Percentiles rank a stretch among this genome's conserved stretches.
Conservation (phyloP, 2,113 vertebrate species). For the Lasiurus cinereus region DNA sequence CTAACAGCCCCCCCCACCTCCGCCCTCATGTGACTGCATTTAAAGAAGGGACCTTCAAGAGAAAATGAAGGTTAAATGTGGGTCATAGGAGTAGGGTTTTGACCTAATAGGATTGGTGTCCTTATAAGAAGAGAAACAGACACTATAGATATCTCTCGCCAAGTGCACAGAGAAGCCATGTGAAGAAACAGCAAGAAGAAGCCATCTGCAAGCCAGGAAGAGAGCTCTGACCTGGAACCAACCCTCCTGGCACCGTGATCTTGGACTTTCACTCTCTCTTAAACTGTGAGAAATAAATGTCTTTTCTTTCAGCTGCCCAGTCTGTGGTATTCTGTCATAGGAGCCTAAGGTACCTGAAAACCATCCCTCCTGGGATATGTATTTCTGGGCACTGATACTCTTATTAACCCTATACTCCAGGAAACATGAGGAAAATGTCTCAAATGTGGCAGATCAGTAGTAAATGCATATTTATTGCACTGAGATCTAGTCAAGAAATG, state of each 20-base stretch:
- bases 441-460: rapidly evolving
- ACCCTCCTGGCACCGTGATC: too few species aligned
- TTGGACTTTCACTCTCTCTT: neutral
- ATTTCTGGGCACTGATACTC: neutral
- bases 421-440: rapidly evolving
- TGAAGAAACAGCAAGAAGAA: neutral
- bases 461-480: neutral
- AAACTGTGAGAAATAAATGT: neutral
- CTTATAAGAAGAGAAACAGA: neutral
- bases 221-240: neutral
- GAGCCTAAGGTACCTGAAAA: too few species aligned
- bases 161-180: too few species aligned
- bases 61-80: neutral
- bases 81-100: neutral
- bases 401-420: rapidly evolving
- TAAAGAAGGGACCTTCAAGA: neutral
- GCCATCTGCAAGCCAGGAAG: neutral
- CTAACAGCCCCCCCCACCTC: neutral
- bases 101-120: neutral
- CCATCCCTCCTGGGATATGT: rapidly evolving
- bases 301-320: rapidly evolving
- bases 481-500: too few species aligned
- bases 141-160: neutral
- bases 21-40: neutral
- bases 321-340: neutral